Evolutionary conservation across 1,140 invertebrate genomes (phyloP), one percentile per base, ranked within the genome.

Genomic region (Drosophila auraria): DNA sequence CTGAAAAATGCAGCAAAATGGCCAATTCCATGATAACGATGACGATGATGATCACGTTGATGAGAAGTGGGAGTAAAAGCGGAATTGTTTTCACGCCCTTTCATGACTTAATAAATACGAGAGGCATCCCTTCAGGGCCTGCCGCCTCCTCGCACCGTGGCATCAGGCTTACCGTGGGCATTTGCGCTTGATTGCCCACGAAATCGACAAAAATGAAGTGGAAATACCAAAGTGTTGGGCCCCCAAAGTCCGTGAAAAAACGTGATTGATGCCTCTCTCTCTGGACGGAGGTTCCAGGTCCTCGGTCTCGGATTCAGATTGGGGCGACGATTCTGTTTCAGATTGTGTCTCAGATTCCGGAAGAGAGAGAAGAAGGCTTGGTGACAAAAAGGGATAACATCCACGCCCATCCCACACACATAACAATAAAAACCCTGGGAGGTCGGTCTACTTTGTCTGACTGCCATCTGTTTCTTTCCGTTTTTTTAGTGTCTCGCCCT

Each of bases 131-230:
- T 33, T 40, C 68, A 63, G 38, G 38, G 38, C 38, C 14, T 64
- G 81, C 30, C 30, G 30, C 30, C 30, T 65, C 36, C 69, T 58
- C 62, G 58, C 64, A 38, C 25, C 42, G 44, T 45, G 36, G 53
- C 30, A 12, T 47, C 40, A 25, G 45, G 36, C 47, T 50, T 51
- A 56, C 47, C 50, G 50, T 53, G 82, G 60, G 68, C 68, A 74
- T 81, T 87, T 84, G 59, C 84, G 66, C 86, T 81, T 81, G 84
- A 84, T 78, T 89, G 84, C 69, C 69, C 81, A 81, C 86, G 84
- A 90, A 87, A 87, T 90, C 81, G 78, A 76, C 86, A 82, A 87
- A 87, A 87, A 87, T 87, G 70, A 83, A 84, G 86, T 90, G 84
- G 77, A 83, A 83, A 87, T 84, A 54, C 76, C 56, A 57, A 78